Evolutionary conservation across 2,113 vertebrate genomes (phyloP).

Genomic region (Grantiella picta): DNA sequence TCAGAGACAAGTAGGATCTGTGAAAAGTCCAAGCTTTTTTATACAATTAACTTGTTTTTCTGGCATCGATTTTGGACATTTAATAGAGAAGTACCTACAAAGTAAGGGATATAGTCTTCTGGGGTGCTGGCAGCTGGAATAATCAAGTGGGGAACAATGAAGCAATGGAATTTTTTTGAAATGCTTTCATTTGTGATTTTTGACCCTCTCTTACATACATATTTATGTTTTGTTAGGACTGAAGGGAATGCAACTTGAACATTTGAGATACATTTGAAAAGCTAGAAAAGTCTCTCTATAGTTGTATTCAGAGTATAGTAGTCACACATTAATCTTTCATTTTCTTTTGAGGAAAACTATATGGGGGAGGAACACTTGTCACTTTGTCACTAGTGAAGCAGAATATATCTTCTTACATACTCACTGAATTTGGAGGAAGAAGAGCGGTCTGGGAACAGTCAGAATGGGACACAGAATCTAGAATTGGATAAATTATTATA

Average conservation of each 20-base stretch:
- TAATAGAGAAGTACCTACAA: not conserved
- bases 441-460: not conserved
- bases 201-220: not conserved
- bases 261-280: not conserved
- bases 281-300: not conserved
- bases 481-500: not conserved
- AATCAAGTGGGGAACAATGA: not conserved
- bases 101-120: not conserved
- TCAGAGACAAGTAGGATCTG: not conserved
- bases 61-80: not conserved
- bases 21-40: not conserved
- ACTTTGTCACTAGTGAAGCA: not conserved
- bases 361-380: no score
- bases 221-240: not conserved
- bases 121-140: not conserved
- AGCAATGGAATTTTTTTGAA: not conserved
- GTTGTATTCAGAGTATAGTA: not conserved
- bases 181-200: not conserved
- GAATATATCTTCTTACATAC: not conserved
- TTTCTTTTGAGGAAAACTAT: not conserved
- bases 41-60: not conserved
- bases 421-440: not conserved
- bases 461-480: rapidly evolving
- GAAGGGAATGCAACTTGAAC: not conserved
- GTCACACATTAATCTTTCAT: not conserved